Percentiles rank a stretch among this genome's conserved stretches.
Conservation (phyloP, 2,888 invertebrate species). For the Ctenicera cuprea region DNA sequence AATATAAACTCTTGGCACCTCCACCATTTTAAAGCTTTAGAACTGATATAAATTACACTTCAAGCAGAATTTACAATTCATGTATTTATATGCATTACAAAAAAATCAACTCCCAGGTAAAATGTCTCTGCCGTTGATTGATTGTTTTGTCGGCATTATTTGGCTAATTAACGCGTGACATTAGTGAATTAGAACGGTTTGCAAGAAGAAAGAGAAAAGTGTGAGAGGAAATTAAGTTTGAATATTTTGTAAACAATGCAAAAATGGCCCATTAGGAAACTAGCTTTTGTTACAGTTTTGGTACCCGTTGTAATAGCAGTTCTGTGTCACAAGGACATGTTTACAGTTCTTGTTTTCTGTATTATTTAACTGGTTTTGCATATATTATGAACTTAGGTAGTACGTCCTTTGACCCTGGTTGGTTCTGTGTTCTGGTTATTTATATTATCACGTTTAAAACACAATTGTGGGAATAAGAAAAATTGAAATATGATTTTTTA, state of each 20-base stretch:
- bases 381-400: background rate
- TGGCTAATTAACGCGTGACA: background rate
- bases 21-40: too few species aligned
- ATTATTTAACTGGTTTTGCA: conserved; percentile 4
- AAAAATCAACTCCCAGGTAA: too few species aligned
- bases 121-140: background rate
- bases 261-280: conserved; percentile 20
- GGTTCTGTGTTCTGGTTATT: background rate
- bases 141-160: background rate
- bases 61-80: too few species aligned
- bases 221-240: conserved; percentile 5
- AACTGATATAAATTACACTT: too few species aligned
- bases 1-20: too few species aligned
- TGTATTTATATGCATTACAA: too few species aligned
- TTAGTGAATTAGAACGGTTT: background rate
- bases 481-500: too few species aligned
- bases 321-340: conserved; percentile 18
- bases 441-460: background rate
- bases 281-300: conserved; percentile 15
- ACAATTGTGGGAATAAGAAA: too few species aligned
- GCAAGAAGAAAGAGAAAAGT: conserved; percentile 12
- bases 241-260: conserved; percentile 19
- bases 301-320: conserved; percentile 8
- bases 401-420: conserved; percentile 2
- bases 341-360: background rate